phyloP scores from a whole-genome alignment of 53 echinoderm and acorn worm species.

The Astropecten irregularis region DNA sequence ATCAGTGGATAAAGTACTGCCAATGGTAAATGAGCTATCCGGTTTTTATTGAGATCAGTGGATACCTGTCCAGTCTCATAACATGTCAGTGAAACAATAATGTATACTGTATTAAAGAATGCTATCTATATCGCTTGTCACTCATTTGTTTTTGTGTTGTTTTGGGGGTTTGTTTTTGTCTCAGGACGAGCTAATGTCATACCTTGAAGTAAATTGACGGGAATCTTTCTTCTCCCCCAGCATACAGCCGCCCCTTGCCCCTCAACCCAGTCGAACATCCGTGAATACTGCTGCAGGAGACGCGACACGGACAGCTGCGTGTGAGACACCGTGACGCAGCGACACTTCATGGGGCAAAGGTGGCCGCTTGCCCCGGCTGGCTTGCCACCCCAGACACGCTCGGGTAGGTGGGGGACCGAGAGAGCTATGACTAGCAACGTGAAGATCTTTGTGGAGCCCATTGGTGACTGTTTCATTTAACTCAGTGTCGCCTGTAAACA shows the following conservation, averaged over 20 bases:
- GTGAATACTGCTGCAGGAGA: slow-evolving; percentile 58
- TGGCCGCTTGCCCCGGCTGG: not conserved
- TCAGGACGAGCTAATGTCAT: too few species aligned
- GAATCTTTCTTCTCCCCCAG: slow-evolving; percentile 70
- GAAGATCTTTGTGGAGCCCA: not conserved
- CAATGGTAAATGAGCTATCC: too few species aligned
- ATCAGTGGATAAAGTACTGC: too few species aligned
- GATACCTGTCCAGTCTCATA: too few species aligned
- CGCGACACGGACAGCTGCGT: slow-evolving; percentile 40
- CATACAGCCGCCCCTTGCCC: slow-evolving; percentile 68
- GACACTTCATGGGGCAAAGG: slow-evolving; percentile 71
- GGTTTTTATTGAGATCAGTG: too few species aligned
- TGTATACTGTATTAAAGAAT: too few species aligned
- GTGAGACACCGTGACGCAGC: slow-evolving; percentile 71
- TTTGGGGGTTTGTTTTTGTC: too few species aligned
- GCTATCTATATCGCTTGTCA: too few species aligned
- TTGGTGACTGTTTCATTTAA: not conserved
- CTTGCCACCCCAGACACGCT: not conserved
- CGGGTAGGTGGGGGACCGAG: not conserved
- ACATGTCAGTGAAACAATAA: too few species aligned
- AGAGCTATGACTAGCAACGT: not conserved
- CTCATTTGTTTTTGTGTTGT: too few species aligned
- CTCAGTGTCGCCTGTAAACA: not conserved
- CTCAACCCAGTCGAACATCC: slow-evolving; percentile 67
- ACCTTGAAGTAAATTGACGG: slow-evolving; percentile 54